Conservation (phyloP, 2,797 vertebrate genomes). For the Clarias fuscus region DNA sequence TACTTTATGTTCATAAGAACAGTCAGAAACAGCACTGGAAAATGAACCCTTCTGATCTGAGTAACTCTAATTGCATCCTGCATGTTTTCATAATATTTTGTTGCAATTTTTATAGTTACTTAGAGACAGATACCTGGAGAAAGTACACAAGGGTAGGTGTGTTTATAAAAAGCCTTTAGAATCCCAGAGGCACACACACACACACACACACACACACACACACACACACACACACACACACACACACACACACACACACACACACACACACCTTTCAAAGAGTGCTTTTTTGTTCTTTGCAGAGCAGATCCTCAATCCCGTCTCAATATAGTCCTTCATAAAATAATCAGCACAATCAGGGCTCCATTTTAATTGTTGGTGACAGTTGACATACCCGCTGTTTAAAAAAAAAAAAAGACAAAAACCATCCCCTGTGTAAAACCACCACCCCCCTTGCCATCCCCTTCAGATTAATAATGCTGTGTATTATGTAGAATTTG, state of each 20-base stretch:
- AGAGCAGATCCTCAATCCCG: not conserved
- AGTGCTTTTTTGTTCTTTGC: not conserved
- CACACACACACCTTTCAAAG: not conserved
- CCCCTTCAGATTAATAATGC: too few relatives aligned
- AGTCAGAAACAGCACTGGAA: not conserved
- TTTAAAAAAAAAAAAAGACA: too few relatives aligned
- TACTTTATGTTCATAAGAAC: not conserved
- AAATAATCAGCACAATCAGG: not conserved
- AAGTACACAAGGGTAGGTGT: conserved; percentile 33
- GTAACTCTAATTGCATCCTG: not conserved
- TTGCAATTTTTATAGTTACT: conserved; percentile 8
- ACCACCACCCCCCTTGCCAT: too few relatives aligned
- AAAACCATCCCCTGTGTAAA: too few relatives aligned
- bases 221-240: not conserved
- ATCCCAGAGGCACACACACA: conserved; percentile 49
- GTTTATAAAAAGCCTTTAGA: conserved; percentile 59
- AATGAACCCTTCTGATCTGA: not conserved
- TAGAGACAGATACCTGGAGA: not conserved
- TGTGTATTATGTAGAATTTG: too few relatives aligned
- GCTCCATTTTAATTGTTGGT: too few relatives aligned
- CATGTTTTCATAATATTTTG: not conserved
- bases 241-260: not conserved
- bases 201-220: not conserved
- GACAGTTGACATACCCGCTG: too few relatives aligned
- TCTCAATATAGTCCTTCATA: not conserved